Base-by-base conservation (phyloP, 1,140 invertebrate species). In the Nylanderia fulva region DNA sequence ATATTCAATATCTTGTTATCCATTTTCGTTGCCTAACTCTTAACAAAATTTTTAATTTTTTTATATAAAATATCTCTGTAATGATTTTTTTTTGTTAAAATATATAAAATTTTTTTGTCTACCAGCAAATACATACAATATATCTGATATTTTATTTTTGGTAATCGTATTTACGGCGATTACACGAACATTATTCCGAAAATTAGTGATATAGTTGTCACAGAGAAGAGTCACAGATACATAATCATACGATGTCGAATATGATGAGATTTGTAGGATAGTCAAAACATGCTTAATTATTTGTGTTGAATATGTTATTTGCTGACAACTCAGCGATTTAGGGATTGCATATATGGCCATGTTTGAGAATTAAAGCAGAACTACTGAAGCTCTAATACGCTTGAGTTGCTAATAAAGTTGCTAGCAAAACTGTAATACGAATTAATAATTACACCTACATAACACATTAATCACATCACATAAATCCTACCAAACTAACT, bases 241-340 rank as follows among this genome's bases (percentile, higher is more conserved):
- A 48, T 33, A 72, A 5, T 2, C 6, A 0, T 15, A 4, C n/a
- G 18, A 71, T 29, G 8, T 48, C 3, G 9, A 2, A 21, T 9
- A 72, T 1, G 27, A 71, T 52, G 27, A 72, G 48, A 56, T 54
- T 72, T 1, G 11, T 48, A 52, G 68, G 27, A 71, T n/a, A n/a
- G 29, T 21, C 27, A 71, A 71, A 71, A n/a, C 27, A n/a, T 18
- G 11, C n/a, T 72, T 72, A 72, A 72, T 72, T 72, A 56, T 54
- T 72, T 72, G 29, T 72, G 11, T 72, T 54, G n/a, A 36, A 8
- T 33, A 33, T 7, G 48, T 72, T 72, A 56, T 56, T 72, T 56
- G 21, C 48, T 11, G n/a, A 72, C n/a, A 36, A 13, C 3, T 72
- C 69, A 54, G 21, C 18, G 11, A 56, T 72, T 72, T 54, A n/a